These are phyloP conservation scores for Brachionus plicatilis DNA, from an alignment of 1,140 invertebrate genomes.

Conservation along the genomic window DNA sequence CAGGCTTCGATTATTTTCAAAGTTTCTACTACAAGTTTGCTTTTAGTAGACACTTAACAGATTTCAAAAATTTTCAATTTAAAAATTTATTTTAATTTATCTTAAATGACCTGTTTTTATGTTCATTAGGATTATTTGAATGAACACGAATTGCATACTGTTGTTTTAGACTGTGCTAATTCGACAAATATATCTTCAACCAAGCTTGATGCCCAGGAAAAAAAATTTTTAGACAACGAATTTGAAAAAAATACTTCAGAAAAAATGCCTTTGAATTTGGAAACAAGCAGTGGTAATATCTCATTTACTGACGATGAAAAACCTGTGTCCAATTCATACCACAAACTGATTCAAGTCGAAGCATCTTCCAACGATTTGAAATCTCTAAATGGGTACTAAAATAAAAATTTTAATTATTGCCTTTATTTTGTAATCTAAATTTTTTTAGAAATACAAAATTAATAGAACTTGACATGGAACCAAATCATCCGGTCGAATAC, in stretches of 20 bases:
- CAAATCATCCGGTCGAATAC: not conserved
- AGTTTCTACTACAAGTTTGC: not conserved
- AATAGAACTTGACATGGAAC: not conserved
- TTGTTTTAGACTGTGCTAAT: slow-evolving; percentile 13
- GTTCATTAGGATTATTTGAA: slow-evolving; percentile 19
- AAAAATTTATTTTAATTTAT: slow-evolving; percentile 1
- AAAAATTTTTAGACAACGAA: not conserved
- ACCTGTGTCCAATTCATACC: slow-evolving; percentile 9
- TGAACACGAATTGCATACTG: not conserved
- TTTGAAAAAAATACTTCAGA: not conserved
- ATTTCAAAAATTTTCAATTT: slow-evolving; percentile 8
- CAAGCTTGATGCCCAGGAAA: not conserved
- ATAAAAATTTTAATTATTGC: not conserved
- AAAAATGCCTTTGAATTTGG: slow-evolving; percentile 25
- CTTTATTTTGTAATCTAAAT: not conserved
- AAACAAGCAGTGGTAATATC: not conserved
- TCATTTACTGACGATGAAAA: slow-evolving; percentile 23
- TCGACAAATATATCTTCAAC: not conserved
- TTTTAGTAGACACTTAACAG: not conserved
- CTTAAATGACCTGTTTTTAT: slow-evolving; percentile 18
- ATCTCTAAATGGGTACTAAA: not conserved
- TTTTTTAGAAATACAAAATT: not conserved
- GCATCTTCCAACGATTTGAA: not conserved
- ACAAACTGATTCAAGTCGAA: not conserved
- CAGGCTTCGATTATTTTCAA: not conserved